Evolutionary conservation across 1,140 invertebrate genomes (phyloP).

Genomic region (Ericerus pela): DNA sequence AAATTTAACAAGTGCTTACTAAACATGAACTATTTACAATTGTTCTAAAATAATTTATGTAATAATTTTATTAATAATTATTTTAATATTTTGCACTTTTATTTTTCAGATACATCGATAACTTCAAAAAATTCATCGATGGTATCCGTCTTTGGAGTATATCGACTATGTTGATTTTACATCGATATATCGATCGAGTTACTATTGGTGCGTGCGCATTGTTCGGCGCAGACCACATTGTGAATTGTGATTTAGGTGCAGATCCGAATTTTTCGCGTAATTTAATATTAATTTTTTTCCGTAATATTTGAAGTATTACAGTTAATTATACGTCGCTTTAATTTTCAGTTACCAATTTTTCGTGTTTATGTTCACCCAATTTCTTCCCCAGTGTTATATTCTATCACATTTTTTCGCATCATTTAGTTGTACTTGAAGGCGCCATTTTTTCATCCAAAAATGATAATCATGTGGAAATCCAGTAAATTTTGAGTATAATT

Average conservation of each 20-base stretch:
- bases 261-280: constrained; percentile 2
- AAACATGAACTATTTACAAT: no score
- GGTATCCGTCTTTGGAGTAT: no score
- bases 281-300: constrained; percentile 6
- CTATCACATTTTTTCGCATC: background rate
- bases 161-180: no score
- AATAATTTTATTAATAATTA: no score
- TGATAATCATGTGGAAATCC: constrained; percentile 7
- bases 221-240: constrained; percentile 6
- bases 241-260: background rate
- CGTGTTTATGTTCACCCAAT: background rate
- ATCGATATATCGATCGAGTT: no score
- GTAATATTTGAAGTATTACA: background rate
- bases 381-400: background rate
- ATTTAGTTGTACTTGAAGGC: background rate
- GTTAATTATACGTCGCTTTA: background rate
- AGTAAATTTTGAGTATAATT: background rate
- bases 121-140: no score
- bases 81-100: no score
- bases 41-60: no score
- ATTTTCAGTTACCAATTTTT: background rate
- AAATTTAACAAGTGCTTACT: no score
- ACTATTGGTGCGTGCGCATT: no score
- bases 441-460: constrained; percentile 4
- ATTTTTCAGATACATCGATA: no score